Evolutionary conservation across 2,113 vertebrate species (phyloP).

Genomic region (Ammodytes dubius): DNA sequence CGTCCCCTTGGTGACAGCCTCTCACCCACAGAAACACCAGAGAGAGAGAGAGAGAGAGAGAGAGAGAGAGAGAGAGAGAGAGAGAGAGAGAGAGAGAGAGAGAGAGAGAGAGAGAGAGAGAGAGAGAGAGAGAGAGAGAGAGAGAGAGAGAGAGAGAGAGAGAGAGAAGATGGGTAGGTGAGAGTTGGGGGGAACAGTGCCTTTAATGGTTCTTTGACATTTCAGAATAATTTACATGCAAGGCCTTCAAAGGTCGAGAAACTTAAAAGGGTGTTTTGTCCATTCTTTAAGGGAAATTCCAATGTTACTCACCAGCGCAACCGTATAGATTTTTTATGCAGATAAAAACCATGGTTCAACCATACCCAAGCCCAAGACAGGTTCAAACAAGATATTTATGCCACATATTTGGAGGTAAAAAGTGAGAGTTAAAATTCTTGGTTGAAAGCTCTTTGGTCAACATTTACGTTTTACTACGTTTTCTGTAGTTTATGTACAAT

Average conservation of each 20-base stretch:
- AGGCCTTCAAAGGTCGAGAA: constrained; percentile 12
- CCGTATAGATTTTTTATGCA: constrained; percentile 2
- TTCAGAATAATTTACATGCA: constrained; percentile 21
- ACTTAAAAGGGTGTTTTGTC: constrained; percentile 9
- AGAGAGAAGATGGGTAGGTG: constrained; percentile 17
- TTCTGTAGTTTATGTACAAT: not conserved
- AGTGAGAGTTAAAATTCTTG: not conserved
- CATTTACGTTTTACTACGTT: too few species aligned
- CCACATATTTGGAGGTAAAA: not conserved
- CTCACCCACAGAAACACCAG: constrained; percentile 68
- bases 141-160: too few species aligned
- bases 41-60: constrained; percentile 11
- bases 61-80: too few species aligned
- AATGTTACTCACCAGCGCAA: constrained; percentile 17
- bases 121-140: too few species aligned
- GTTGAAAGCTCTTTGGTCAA: not conserved
- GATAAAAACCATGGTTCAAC: not conserved
- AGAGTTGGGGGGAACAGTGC: constrained; percentile 19
- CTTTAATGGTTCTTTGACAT: constrained; percentile 8
- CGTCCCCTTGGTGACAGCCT: constrained; percentile 74
- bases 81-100: too few species aligned
- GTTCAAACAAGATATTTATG: constrained; percentile 20
- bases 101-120: too few species aligned
- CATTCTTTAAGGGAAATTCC: constrained; percentile 23
- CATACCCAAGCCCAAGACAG: not conserved